Evolutionary conservation across 1,140 invertebrate genomes (phyloP).

Genomic region (Drosophila elegans): DNA sequence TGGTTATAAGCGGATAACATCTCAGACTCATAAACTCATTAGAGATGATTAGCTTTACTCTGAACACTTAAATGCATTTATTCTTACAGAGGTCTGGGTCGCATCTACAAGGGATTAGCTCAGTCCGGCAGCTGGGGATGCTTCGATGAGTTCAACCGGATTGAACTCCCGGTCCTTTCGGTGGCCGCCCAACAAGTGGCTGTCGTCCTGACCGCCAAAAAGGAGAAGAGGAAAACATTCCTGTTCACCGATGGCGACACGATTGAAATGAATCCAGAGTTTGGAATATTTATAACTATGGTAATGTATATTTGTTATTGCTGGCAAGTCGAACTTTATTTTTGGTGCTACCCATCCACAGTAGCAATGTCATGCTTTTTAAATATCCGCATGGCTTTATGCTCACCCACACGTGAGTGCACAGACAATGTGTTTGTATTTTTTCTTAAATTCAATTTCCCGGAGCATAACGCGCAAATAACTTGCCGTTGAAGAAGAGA

Average conservation of each 20-base stretch:
- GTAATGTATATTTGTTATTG: slow-evolving; percentile 85
- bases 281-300: slow-evolving; percentile 99
- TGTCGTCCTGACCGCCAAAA: slow-evolving; percentile 95
- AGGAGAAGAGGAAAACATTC: slow-evolving; percentile 96
- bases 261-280: slow-evolving; percentile 96
- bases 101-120: slow-evolving; percentile 95
- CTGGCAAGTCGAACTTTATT: too few species aligned
- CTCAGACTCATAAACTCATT: too few species aligned
- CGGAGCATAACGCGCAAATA: neutral
- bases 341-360: neutral
- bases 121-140: slow-evolving; percentile 97
- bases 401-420: slow-evolving; percentile 8
- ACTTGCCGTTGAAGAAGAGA: neutral
- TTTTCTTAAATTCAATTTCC: slow-evolving; percentile 12
- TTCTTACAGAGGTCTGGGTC: slow-evolving; percentile 90
- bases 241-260: slow-evolving; percentile 97
- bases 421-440: slow-evolving; percentile 1
- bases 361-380: neutral
- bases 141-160: slow-evolving; percentile 95
- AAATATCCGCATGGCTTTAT: slow-evolving; percentile 11
- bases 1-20: too few species aligned
- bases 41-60: too few species aligned
- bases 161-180: slow-evolving; percentile 97
- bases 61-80: neutral
- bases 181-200: slow-evolving; percentile 99